Evolutionary conservation across 2,797 vertebrate genomes (phyloP).

Genomic region (Lerista edwardsae): DNA sequence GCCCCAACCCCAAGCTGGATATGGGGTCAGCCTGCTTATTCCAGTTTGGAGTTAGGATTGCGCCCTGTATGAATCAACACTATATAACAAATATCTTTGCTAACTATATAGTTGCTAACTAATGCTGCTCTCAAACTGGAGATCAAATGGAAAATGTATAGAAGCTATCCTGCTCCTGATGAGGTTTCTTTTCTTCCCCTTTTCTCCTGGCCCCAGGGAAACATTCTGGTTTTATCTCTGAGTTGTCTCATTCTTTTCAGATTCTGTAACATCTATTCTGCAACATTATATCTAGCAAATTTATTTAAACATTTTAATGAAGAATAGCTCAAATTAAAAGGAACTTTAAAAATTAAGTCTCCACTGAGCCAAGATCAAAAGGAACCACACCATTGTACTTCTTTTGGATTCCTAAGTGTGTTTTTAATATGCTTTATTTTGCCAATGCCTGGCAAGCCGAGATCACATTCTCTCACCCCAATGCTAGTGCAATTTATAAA

Average conservation of each 20-base stretch:
- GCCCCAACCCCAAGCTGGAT: too few species aligned
- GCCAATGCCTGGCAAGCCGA: slow-evolving; percentile 49
- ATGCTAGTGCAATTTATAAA: slow-evolving; percentile 67
- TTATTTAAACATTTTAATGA: slow-evolving; percentile 40
- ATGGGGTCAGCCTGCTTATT: too few species aligned
- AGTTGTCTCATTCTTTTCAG: background rate
- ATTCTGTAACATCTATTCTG: slow-evolving; percentile 1
- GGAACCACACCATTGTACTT: slow-evolving; percentile 27
- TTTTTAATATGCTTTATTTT: slow-evolving; percentile 25
- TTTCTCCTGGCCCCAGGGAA: background rate
- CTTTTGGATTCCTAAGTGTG: slow-evolving; percentile 55
- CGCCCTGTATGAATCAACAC: background rate
- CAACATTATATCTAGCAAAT: slow-evolving; percentile 19
- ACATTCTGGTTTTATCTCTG: background rate
- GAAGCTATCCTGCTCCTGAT: background rate
- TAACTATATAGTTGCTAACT: too few species aligned
- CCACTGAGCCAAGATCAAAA: slow-evolving; percentile 38
- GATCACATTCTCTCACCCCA: slow-evolving; percentile 61
- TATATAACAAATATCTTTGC: background rate
- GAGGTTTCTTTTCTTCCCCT: background rate
- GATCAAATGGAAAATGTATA: slow-evolving; percentile 3
- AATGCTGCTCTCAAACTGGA: background rate
- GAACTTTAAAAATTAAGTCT: background rate
- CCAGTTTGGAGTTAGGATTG: too few species aligned
- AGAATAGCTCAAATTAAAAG: slow-evolving; percentile 40